A percentile compares a stretch with the other conserved stretches of the same genome.
phyloP scores from a whole-genome alignment of 1,140 invertebrate species.

The Pseudachorutes palmiensis region DNA sequence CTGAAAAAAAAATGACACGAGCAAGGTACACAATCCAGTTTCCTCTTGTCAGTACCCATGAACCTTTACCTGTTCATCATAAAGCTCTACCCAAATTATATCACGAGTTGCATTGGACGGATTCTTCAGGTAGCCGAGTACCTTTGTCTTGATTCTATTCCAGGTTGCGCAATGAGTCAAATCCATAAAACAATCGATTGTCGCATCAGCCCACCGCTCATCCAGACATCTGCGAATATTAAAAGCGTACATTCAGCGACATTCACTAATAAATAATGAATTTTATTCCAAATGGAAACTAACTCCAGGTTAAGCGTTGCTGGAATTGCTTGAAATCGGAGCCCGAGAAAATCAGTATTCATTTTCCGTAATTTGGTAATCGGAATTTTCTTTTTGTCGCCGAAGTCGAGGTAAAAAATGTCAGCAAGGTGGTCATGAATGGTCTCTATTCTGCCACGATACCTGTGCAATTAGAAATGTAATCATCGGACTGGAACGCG shows the following conservation, averaged over 20 bases:
- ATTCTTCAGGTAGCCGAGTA: constrained; percentile 25
- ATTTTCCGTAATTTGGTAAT: constrained; percentile 18
- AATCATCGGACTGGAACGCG: neutral
- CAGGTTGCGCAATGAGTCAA: constrained; percentile 32
- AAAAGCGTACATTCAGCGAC: neutral
- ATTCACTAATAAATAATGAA: neutral
- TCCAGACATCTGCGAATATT: constrained; percentile 18
- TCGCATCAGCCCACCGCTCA: constrained; percentile 29
- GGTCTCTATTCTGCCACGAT: constrained; percentile 28
- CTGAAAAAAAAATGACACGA: constrained; percentile 10
- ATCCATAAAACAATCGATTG: constrained; percentile 28
- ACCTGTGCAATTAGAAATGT: constrained; percentile 17
- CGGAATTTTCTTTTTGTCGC: constrained; percentile 14
- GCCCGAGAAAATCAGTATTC: constrained; percentile 21
- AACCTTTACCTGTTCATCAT: constrained; percentile 27
- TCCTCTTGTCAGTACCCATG: neutral
- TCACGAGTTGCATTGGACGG: constrained; percentile 1
- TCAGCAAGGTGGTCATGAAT: constrained; percentile 20
- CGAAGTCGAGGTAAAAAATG: constrained; percentile 34
- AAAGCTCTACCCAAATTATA: constrained; percentile 32
- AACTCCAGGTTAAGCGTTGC: constrained; percentile 32
- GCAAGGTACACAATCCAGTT: neutral
- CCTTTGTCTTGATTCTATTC: constrained; percentile 23
- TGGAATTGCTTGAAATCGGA: constrained; percentile 34
- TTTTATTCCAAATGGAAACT: neutral